Evolutionary conservation across 2,888 invertebrate species (phyloP).

Genomic region (Invenusta paracnida): DNA sequence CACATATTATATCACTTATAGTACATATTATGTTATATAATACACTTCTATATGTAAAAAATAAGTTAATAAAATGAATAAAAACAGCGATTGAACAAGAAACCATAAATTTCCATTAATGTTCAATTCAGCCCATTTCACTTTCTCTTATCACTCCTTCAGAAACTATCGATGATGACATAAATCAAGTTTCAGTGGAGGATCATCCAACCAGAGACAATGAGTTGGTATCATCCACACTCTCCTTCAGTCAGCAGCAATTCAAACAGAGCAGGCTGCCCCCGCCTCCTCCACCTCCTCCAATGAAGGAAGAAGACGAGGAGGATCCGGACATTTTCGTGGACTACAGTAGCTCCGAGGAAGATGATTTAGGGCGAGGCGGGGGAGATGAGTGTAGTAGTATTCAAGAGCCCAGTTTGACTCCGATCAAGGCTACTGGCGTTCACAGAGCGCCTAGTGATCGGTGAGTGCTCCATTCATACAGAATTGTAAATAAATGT

Average conservation of each 20-base stretch:
- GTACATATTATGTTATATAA: no score
- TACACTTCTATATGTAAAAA: no score
- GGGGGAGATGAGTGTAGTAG: neutral
- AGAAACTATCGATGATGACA: constrained; percentile 11
- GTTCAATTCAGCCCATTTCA: no score
- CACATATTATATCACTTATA: no score
- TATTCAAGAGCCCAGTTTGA: neutral
- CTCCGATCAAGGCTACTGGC: neutral
- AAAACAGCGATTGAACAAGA: no score
- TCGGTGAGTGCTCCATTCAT: neutral
- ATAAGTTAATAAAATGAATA: no score
- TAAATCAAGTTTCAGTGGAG: neutral
- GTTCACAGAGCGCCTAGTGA: neutral
- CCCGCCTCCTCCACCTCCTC: neutral
- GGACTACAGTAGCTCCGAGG: constrained; percentile 1
- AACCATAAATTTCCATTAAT: no score
- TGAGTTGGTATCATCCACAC: neutral
- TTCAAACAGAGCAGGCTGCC: neutral
- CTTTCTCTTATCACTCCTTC: no score
- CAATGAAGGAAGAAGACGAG: neutral
- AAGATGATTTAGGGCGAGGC: neutral
- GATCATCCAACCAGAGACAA: neutral
- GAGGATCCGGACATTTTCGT: neutral
- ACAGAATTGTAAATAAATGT: no score
- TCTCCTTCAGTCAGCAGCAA: no score